phyloP scores from a whole-genome alignment of 2,888 invertebrate species.

The Drosophila falleni region DNA sequence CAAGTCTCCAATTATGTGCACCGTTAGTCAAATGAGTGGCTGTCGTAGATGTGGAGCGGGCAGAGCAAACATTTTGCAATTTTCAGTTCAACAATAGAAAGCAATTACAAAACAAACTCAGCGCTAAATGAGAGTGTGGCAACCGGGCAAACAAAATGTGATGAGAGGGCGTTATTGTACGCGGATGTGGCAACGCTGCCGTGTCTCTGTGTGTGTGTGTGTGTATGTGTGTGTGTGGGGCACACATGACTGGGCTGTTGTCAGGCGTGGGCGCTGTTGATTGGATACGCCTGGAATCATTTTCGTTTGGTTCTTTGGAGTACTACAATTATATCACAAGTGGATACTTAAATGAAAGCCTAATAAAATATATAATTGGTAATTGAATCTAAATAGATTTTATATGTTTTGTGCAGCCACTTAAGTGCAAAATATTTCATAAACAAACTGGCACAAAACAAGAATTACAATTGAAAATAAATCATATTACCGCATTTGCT shows the following conservation, averaged over 20 bases:
- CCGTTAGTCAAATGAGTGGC: conserved; percentile 65
- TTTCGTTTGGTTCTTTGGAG: conserved; percentile 16
- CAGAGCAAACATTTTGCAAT: conserved; percentile 71
- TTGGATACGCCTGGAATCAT: conserved; percentile 53
- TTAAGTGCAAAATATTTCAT: not conserved
- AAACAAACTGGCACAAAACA: not conserved
- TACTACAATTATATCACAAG: not conserved
- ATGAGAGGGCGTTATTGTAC: conserved; percentile 28
- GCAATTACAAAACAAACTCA: conserved; percentile 78
- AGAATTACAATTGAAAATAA: conserved; percentile 1
- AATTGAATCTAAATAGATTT: conserved; percentile 14
- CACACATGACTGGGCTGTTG: conserved; percentile 52
- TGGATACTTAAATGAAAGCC: conserved; percentile 1
- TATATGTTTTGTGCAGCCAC: conserved; percentile 7
- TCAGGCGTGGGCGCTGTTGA: conserved; percentile 57
- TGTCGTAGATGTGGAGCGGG: conserved; percentile 5
- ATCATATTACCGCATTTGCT: conserved; percentile 1
- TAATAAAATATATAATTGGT: conserved; percentile 18
- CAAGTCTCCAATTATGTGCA: conserved; percentile 74
- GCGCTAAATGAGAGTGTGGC: conserved; percentile 75
- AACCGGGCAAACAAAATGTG: conserved; percentile 65
- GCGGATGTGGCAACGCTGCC: conserved; percentile 10
- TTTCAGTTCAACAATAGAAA: conserved; percentile 77
- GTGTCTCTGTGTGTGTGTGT: conserved; percentile 18
- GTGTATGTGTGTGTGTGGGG: conserved; percentile 24